Evolutionary conservation across 1,140 invertebrate species (phyloP).

Genomic region (Halyomorpha halys): DNA sequence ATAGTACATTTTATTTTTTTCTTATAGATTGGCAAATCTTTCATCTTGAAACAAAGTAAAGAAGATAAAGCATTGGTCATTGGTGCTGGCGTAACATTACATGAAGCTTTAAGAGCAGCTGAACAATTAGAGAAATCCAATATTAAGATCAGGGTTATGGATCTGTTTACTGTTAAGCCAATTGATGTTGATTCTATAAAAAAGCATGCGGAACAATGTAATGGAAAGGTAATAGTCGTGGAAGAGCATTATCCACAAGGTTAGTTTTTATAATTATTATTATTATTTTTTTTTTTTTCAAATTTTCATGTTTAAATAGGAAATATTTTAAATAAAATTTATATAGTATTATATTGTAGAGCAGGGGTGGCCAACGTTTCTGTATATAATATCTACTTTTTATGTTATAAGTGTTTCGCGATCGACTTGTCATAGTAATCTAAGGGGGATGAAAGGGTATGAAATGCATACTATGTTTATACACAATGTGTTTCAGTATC

Average conservation of each 20-base stretch:
- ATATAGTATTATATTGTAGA: too few species aligned
- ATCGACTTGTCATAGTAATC: too few species aligned
- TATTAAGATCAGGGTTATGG: constrained; percentile 68
- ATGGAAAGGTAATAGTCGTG: constrained; percentile 78
- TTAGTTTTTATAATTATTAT: constrained; percentile 32
- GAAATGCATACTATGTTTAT: too few species aligned
- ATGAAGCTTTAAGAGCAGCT: constrained; percentile 81
- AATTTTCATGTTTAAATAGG: too few species aligned
- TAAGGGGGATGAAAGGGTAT: too few species aligned
- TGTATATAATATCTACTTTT: too few species aligned
- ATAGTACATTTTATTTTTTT: background rate
- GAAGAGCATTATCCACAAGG: constrained; percentile 96
- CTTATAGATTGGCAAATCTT: constrained; percentile 55
- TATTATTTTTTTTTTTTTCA: constrained; percentile 1
- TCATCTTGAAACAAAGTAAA: constrained; percentile 7
- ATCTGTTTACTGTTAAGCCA: constrained; percentile 94
- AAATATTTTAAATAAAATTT: too few species aligned
- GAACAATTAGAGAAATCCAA: constrained; percentile 57
- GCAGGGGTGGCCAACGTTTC: too few species aligned
- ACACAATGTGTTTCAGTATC: too few species aligned
- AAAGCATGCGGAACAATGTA: constrained; percentile 64
- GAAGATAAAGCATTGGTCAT: constrained; percentile 81
- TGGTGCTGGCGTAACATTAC: constrained; percentile 84
- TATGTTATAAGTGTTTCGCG: too few species aligned
- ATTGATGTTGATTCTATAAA: constrained; percentile 72